Evolutionary conservation across 2,888 invertebrate genomes (phyloP).

Genomic region (Sinotaia quadrata): DNA sequence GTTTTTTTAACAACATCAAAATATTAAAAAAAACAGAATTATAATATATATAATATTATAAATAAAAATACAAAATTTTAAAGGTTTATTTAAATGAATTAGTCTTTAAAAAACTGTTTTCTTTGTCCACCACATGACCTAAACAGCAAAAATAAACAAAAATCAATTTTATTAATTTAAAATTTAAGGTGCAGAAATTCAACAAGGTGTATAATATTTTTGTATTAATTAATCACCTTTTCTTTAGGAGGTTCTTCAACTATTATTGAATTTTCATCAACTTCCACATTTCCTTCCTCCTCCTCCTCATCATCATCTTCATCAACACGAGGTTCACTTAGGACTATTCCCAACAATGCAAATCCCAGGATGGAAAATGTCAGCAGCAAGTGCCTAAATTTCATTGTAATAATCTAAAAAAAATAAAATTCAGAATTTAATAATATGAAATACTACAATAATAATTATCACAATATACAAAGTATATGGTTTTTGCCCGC

Average conservation of each 20-base stretch:
- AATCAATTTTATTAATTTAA: no score
- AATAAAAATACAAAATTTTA: no score
- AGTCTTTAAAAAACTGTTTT: no score
- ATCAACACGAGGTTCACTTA: slow-evolving; percentile 29
- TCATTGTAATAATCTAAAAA: slow-evolving; percentile 17
- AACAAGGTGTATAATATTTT: background rate
- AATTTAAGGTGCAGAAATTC: background rate
- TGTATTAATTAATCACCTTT: slow-evolving; percentile 4
- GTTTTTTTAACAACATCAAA: no score
- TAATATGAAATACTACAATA: no score
- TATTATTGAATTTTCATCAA: slow-evolving; percentile 31
- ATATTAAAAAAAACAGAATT: no score
- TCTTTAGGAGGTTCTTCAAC: slow-evolving; percentile 29
- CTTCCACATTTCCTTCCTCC: slow-evolving; percentile 26
- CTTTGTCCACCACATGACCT: background rate
- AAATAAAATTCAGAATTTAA: no score
- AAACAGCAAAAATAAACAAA: background rate
- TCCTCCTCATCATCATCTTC: slow-evolving; percentile 37
- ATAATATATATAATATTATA: no score
- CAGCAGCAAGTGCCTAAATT: slow-evolving; percentile 17
- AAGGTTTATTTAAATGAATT: no score
- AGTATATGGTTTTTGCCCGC: no score
- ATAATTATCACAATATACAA: no score
- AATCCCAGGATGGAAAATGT: slow-evolving; percentile 25
- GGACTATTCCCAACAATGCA: slow-evolving; percentile 14